Conservation (phyloP, 2,888 invertebrate genomes). For the Patella ulyssiponensis region DNA sequence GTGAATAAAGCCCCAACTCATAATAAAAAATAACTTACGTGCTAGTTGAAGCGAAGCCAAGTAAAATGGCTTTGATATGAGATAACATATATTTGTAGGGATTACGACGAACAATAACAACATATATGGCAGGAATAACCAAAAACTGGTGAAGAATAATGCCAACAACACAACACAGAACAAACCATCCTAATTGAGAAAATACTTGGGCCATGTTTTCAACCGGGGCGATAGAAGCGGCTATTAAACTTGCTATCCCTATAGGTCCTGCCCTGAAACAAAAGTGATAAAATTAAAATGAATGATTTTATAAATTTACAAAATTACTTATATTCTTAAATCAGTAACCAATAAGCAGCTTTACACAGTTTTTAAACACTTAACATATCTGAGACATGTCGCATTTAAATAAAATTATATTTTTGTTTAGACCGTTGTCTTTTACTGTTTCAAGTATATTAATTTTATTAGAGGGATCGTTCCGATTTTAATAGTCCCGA, state of each 20-base stretch:
- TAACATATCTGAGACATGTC: too few relatives aligned
- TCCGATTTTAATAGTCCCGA: too few relatives aligned
- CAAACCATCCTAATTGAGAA: conserved; percentile 54
- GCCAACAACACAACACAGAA: conserved; percentile 52
- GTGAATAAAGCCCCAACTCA: too few relatives aligned
- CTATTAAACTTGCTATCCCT: conserved; percentile 60
- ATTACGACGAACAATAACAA: conserved; percentile 51
- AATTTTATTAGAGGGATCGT: too few relatives aligned
- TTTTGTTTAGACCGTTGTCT: too few relatives aligned
- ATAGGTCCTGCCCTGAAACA: conserved; percentile 57
- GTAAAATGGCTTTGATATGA: conserved; percentile 51
- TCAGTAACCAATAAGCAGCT: too few relatives aligned
- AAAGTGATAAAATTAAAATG: neutral
- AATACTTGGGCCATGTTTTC: conserved; percentile 46
- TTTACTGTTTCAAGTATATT: too few relatives aligned
- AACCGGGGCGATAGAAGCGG: conserved; percentile 55
- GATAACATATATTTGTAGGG: conserved; percentile 48
- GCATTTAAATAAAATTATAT: too few relatives aligned
- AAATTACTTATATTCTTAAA: too few relatives aligned
- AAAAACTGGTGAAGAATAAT: conserved; percentile 55
- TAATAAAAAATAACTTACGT: conserved; percentile 49
- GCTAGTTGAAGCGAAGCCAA: conserved; percentile 59
- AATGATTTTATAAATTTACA: too few relatives aligned
- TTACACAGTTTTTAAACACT: too few relatives aligned
- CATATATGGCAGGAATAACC: conserved; percentile 52